phyloP scores from a whole-genome alignment of 2,888 invertebrate genomes.

The Adela reaumurella region DNA sequence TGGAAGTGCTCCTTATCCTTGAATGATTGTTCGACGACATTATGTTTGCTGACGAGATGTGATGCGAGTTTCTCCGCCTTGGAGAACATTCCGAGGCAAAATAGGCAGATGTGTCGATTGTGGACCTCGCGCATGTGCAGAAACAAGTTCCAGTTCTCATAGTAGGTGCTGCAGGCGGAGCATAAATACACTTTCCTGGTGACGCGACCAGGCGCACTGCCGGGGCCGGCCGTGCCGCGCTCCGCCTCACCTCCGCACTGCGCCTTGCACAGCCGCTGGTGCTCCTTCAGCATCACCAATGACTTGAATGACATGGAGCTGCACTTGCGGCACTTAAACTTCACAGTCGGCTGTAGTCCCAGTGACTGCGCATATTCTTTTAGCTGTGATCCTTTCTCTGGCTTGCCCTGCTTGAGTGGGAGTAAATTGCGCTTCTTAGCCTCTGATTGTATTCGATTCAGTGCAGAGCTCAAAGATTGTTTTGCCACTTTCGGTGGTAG shows the following conservation, averaged over 20 bases:
- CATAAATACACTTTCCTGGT: constrained; percentile 79
- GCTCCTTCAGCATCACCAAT: constrained; percentile 64
- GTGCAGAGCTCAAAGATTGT: no score
- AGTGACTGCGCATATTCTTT: constrained; percentile 70
- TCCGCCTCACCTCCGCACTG: constrained; percentile 38
- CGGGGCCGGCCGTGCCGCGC: constrained; percentile 31
- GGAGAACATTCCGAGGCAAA: constrained; percentile 80
- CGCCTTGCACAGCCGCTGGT: constrained; percentile 61
- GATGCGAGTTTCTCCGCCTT: constrained; percentile 74
- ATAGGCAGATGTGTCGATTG: constrained; percentile 76
- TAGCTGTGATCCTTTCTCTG: constrained; percentile 34
- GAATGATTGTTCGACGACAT: constrained; percentile 67
- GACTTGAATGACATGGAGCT: constrained; percentile 64
- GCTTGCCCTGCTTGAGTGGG: constrained; percentile 34
- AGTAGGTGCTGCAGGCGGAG: constrained; percentile 78
- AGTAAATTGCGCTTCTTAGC: no score
- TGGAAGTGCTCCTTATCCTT: constrained; percentile 66
- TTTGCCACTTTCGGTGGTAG: no score
- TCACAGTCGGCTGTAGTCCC: constrained; percentile 67
- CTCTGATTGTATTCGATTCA: no score
- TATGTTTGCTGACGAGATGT: constrained; percentile 76
- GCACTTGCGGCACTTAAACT: constrained; percentile 73
- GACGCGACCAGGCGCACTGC: constrained; percentile 52
- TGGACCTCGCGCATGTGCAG: constrained; percentile 81
- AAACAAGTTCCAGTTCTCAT: constrained; percentile 84